A percentile compares a stretch with the other conserved stretches of the same genome.
These are phyloP conservation scores for Melitaea athalia DNA, from an alignment of 2,888 invertebrate genomes.

Conservation along the genomic window DNA sequence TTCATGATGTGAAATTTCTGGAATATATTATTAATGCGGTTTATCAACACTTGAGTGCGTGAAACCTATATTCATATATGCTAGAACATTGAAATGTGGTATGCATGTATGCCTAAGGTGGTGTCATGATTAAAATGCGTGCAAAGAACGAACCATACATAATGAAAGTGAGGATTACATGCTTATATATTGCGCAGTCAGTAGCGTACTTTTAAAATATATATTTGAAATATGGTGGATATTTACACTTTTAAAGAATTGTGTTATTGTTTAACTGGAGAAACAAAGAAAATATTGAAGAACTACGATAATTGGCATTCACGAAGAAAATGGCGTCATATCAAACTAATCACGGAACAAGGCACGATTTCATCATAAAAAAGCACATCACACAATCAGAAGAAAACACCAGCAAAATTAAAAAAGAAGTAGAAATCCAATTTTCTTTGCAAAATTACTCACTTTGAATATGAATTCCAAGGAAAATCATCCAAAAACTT, in stretches of 20 bases:
- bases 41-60: slow-evolving; percentile 7
- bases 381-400: slow-evolving; percentile 66
- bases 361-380: slow-evolving; percentile 78
- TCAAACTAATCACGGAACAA: slow-evolving; percentile 82
- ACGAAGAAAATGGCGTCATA: slow-evolving; percentile 83
- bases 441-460: slow-evolving; percentile 72
- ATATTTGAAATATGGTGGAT: slow-evolving; percentile 7
- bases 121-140: slow-evolving; percentile 76
- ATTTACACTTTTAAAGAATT: slow-evolving; percentile 15
- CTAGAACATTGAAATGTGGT: slow-evolving; percentile 44
- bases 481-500: slow-evolving; percentile 82
- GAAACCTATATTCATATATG: slow-evolving; percentile 13
- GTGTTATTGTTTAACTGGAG: slow-evolving; percentile 19
- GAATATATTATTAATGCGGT: not conserved
- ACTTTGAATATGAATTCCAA: slow-evolving; percentile 81
- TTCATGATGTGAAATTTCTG: slow-evolving; percentile 12
- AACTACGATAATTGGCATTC: slow-evolving; percentile 80
- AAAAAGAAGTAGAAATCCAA: slow-evolving; percentile 59
- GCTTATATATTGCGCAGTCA: slow-evolving; percentile 8
- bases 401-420: slow-evolving; percentile 60
- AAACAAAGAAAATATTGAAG: slow-evolving; percentile 65
- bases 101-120: slow-evolving; percentile 61
- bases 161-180: slow-evolving; percentile 33
- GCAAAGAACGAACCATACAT: slow-evolving; percentile 44
- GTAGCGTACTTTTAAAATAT: slow-evolving; percentile 5